Base-by-base conservation (phyloP, 2,113 vertebrate genomes). In the Anoplopoma fimbria region DNA sequence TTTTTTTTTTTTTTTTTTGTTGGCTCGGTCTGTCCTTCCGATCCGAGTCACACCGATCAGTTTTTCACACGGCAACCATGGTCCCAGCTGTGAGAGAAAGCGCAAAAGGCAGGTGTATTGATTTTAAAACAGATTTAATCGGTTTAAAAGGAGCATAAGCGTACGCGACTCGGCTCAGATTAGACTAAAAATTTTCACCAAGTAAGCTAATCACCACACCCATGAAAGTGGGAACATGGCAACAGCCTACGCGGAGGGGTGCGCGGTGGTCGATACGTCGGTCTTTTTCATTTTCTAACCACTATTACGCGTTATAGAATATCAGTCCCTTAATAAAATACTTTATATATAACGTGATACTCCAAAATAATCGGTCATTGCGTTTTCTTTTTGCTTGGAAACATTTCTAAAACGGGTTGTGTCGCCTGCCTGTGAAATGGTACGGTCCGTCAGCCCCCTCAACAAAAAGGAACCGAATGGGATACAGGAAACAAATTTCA, bases 151-250 rank as follows among this genome's bases (percentile, higher is more conserved):
- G 83, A 14, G 81, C 83, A 85, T 62, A 53, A 79, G 81, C 67
- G 53, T 65, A 36, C 61, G 23, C 70, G 25, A 84, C 82, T 73
- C 81, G n/a, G 36, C 14, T 79, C 84, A 84, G 89, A 89, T 92
- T 93, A 77, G 84, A 92, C 92, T 89, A 86, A 84, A 86, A 84
- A 77, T 91, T 91, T 94, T 93, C 90, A 88, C 87, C 89, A 85
- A 94, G 90, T 89, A 83, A 86, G 90, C 93, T 95, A 90, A 93
- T 95, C 93, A 95, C 95, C 95, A 96, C 95, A 96, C 95, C 95
- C 95, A 95, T 95, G 95, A 93, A 94, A 94, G 90, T 93, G 95
- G 95, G 94, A 95, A 95, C 94, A 95, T 95, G 90, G 94, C 95
- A 95, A 95, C 95, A 95, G 88, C 77, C 88, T 65, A 78, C 85